These are phyloP conservation scores for Eunapius fragilis DNA, from an alignment of 37 sponge, comb jelly and placozoan genomes.

Conservation along the genomic window DNA sequence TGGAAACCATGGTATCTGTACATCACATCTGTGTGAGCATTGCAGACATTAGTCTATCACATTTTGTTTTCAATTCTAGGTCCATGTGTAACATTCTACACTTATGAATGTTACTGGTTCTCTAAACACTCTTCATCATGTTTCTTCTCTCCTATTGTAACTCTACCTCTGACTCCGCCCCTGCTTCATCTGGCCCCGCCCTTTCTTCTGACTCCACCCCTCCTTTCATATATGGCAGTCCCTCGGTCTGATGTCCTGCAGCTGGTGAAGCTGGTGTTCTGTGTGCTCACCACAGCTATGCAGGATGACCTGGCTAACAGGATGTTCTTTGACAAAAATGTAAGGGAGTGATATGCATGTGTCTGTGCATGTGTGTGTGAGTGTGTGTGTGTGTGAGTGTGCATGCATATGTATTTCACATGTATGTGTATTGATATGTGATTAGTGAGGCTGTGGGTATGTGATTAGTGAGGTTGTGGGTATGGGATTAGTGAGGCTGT, in stretches of 20 bases:
- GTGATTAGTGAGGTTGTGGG: too few relatives aligned
- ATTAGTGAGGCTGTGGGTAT: constrained; percentile 19
- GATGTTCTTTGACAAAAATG: constrained; percentile 78
- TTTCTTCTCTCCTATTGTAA: not conserved
- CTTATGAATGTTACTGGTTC: too few relatives aligned
- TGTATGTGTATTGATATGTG: constrained; percentile 3
- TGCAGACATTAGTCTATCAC: too few relatives aligned
- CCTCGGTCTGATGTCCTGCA: constrained; percentile 65
- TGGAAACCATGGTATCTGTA: constrained; percentile 87
- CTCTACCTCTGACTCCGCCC: not conserved
- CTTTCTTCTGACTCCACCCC: not conserved
- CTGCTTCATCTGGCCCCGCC: not conserved
- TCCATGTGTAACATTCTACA: too few relatives aligned
- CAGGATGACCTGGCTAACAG: constrained; percentile 88
- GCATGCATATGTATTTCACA: not conserved
- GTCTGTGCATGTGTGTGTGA: not conserved
- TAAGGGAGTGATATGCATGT: constrained; percentile 21
- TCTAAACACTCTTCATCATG: not conserved
- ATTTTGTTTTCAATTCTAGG: too few relatives aligned
- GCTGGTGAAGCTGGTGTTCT: constrained; percentile 71
- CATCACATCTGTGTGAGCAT: constrained; percentile 75
- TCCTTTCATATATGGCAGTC: constrained; percentile 2
- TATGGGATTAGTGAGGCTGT: too few relatives aligned
- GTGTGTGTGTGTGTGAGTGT: not conserved
- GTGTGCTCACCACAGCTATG: constrained; percentile 76